Evolutionary conservation across 1,140 invertebrate species (phyloP).

Genomic region (Bombus waltoni): DNA sequence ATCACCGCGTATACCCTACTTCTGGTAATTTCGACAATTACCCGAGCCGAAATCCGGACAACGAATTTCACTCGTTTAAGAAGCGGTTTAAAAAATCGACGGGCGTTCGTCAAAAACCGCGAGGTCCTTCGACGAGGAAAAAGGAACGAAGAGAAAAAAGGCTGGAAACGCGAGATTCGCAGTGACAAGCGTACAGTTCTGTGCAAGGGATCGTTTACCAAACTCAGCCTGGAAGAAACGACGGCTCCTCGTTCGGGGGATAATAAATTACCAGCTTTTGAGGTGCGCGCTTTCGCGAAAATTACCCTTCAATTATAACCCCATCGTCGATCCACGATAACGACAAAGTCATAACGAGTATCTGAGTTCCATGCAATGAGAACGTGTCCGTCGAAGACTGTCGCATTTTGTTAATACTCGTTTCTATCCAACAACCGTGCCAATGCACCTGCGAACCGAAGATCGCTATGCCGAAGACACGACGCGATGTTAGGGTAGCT

Average conservation of each 20-base stretch:
- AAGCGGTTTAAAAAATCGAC: too few species aligned
- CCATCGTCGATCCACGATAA: slow-evolving; percentile 36
- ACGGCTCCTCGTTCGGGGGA: slow-evolving; percentile 15
- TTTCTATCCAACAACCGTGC: background rate
- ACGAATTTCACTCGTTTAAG: background rate
- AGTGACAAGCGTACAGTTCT: background rate
- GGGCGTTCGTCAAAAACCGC: too few species aligned
- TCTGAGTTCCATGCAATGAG: slow-evolving; percentile 16
- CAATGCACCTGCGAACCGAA: slow-evolving; percentile 16
- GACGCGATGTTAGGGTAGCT: background rate
- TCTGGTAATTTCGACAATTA: background rate
- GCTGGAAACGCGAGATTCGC: background rate
- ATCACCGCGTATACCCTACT: background rate
- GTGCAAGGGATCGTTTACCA: background rate
- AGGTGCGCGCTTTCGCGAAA: slow-evolving; percentile 10
- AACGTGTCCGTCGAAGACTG: background rate
- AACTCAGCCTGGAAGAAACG: slow-evolving; percentile 3
- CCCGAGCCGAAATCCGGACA: background rate
- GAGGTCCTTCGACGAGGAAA: background rate
- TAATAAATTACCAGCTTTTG: slow-evolving; percentile 32
- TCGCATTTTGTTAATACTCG: slow-evolving; percentile 13
- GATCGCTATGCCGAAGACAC: slow-evolving; percentile 19
- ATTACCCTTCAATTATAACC: slow-evolving; percentile 45
- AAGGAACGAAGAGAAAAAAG: background rate
- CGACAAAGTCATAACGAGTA: slow-evolving; percentile 36